A percentile compares a stretch with the other conserved stretches of the same genome.
Evolutionary conservation across 2,888 invertebrate species (phyloP).

Genomic region (Bursaphelenchus okinawaensis): DNA sequence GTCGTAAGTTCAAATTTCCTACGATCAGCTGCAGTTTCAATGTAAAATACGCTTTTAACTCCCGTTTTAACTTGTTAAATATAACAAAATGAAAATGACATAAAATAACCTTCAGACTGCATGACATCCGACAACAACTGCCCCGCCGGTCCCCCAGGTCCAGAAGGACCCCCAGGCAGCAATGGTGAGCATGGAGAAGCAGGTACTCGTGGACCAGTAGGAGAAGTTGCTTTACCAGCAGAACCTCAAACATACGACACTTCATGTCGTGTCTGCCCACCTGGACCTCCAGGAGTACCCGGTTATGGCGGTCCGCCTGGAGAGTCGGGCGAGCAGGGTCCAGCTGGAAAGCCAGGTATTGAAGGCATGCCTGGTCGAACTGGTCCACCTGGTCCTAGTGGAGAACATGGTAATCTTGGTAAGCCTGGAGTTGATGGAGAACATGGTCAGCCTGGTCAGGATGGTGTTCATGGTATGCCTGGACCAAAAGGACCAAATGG

Average conservation of each 20-base stretch:
- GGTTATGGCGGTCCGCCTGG: not conserved
- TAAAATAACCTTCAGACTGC: not conserved
- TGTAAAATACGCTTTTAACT: too few relatives aligned
- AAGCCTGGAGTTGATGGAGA: not conserved
- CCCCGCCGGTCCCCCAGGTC: not conserved
- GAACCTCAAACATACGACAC: not conserved
- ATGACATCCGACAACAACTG: not conserved
- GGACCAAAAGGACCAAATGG: not conserved
- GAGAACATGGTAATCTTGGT: not conserved
- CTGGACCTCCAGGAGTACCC: not conserved
- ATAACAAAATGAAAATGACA: too few relatives aligned
- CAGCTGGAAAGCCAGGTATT: not conserved
- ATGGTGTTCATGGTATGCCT: not conserved
- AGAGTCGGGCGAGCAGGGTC: not conserved
- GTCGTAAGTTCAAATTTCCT: not conserved
- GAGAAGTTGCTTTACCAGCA: not conserved
- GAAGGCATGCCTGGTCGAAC: not conserved
- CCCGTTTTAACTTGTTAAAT: too few relatives aligned
- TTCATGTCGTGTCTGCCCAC: not conserved
- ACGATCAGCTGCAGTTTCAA: too few relatives aligned
- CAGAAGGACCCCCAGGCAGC: not conserved
- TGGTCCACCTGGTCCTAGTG: not conserved
- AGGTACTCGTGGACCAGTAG: not conserved
- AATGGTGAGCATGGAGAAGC: not conserved
- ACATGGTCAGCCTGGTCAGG: not conserved